Base-by-base conservation (phyloP, 1,140 invertebrate genomes). In the Penaeus indicus region DNA sequence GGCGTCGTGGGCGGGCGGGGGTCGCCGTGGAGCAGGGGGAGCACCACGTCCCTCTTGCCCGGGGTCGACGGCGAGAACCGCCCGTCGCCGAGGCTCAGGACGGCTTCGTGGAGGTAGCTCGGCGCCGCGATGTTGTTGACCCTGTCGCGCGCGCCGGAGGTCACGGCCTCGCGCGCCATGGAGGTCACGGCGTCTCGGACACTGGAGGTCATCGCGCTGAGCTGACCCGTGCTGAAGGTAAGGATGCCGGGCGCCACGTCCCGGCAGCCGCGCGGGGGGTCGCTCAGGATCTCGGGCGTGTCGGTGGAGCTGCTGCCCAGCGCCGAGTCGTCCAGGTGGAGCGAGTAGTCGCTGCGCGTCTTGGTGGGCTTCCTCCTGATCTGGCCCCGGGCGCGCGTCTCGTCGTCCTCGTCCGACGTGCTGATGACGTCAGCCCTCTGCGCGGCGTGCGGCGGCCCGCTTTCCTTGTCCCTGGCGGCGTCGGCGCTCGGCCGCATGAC, bases 11-110 rank as follows among this genome's bases (percentile, higher is more conserved):
- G 62, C 22, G 75, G 32, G 1, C 82, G 5, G 47, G 21, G 25
- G 18, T 54, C 38, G 3, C 60, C 19, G 42, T 47, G 64, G 25
- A 69, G 47, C 1, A 64, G 64, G 19, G 64, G 38, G 18, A 19
- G 22, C 60, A 42, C n/a, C 13, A 22, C 13, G 72, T 61, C 72
- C 8, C 25, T 54, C 38, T 25, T 78, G 1, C 60, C 61, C 19
- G 42, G 84, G 84, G 84, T 86, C 69, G 84, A 64, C 60, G 84
- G 54, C 19, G 75, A 64, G 84, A 63, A 32, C 62, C 75, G 25
- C n/a, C 62, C 75, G 42, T 32, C 27, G n/a, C 21, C 25, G 54
- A 27, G 54, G 54, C 47, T 38, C 54, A 38, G 25, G 75, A 62
- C 21, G 32, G 54, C 38, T 22, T 25, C 22, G 60, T 42, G 62